Conservation (phyloP, 2,113 vertebrate genomes). For the Sapayoa aenigma region DNA sequence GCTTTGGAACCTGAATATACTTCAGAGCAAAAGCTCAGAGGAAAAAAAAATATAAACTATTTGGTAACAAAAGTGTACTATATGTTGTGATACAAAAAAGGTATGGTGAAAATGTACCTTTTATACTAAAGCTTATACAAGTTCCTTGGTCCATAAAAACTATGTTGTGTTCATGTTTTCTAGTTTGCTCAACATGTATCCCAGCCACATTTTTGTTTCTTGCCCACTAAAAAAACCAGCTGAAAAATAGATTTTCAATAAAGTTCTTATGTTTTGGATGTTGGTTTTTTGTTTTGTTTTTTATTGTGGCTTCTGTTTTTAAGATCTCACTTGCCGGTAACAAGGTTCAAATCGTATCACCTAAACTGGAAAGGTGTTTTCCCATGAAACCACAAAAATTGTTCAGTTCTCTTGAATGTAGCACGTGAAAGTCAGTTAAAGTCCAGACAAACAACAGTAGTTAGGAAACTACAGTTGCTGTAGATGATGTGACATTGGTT, state of each 20-base stretch:
- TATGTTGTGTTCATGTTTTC: constrained; percentile 87
- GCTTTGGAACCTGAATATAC: constrained; percentile 83
- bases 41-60: constrained; percentile 90
- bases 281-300: constrained; percentile 18
- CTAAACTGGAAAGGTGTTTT: constrained; percentile 75
- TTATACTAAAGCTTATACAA: constrained; percentile 99
- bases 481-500: constrained; percentile 87
- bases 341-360: constrained; percentile 67
- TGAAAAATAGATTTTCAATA: constrained; percentile 76
- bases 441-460: constrained; percentile 75
- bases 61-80: constrained; percentile 99
- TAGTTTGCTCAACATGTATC: constrained; percentile 76
- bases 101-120: constrained; percentile 99
- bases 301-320: constrained; percentile 78
- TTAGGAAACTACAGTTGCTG: constrained; percentile 97
- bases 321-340: constrained; percentile 77
- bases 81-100: constrained; percentile 97
- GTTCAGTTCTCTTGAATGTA: constrained; percentile 79
- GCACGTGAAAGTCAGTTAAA: constrained; percentile 78
- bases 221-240: constrained; percentile 78
- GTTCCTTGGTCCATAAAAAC: constrained; percentile 99
- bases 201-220: constrained; percentile 83
- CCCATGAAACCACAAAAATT: constrained; percentile 82
- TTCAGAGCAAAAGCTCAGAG: constrained; percentile 85
- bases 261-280: constrained; percentile 70